Conservation (phyloP, 2,888 invertebrate species). For the Hyposoter didymator region DNA sequence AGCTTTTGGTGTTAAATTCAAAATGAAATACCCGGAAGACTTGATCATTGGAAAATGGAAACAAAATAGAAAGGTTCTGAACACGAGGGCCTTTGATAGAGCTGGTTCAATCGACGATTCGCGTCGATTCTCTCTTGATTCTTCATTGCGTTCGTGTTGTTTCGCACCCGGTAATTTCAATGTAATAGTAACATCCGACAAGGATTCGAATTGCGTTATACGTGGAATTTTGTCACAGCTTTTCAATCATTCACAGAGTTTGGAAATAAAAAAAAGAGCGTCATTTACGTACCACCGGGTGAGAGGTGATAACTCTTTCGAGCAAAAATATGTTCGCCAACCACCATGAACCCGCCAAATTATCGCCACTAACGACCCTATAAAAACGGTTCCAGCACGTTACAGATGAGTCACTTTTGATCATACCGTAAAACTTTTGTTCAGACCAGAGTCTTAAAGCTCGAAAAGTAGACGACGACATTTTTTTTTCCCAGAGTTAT, state of each 20-base stretch:
- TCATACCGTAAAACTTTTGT: too few relatives aligned
- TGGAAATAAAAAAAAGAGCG: conserved; percentile 47
- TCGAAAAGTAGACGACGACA: too few relatives aligned
- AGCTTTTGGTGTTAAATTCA: not conserved
- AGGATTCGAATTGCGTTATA: not conserved
- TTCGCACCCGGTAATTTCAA: conserved; percentile 8
- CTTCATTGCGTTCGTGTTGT: not conserved
- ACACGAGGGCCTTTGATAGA: not conserved
- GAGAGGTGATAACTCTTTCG: too few relatives aligned
- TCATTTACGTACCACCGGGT: too few relatives aligned
- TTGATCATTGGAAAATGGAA: not conserved
- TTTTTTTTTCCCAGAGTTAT: too few relatives aligned
- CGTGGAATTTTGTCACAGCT: not conserved
- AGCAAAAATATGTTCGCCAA: too few relatives aligned
- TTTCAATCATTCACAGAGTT: conserved; percentile 8
- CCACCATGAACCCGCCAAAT: too few relatives aligned
- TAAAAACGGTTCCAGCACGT: too few relatives aligned
- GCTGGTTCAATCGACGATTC: not conserved
- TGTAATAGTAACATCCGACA: not conserved
- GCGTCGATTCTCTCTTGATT: not conserved
- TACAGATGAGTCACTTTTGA: too few relatives aligned
- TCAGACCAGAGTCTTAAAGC: too few relatives aligned
- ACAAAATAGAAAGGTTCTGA: not conserved
- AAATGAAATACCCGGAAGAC: not conserved
- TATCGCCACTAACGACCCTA: too few relatives aligned